Evolutionary conservation across 1,140 invertebrate species (phyloP), one percentile per base, ranked within the genome.

Genomic region (Maniola jurtina): DNA sequence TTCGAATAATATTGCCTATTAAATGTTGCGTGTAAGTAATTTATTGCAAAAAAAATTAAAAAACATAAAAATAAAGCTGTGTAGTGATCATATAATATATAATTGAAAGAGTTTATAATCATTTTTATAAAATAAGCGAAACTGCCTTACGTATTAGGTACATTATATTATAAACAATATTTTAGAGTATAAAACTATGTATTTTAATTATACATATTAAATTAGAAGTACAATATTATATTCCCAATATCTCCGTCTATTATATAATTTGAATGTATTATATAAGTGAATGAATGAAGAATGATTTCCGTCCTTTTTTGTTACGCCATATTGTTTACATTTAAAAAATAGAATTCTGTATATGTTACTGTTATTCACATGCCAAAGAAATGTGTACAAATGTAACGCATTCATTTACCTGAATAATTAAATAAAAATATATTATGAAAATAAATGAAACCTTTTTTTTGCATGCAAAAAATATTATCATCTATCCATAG

Each of bases 361-460:
- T 56, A 66, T 66, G 52, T 61, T 64, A 64, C 56, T 68, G 56
- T 68, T 66, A 68, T 67, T 55, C 74, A 77, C 73, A 82, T 82
- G 79, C 85, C 85, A 88, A 88, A 88, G 85, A 87, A 75, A 75
- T 68, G 74, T 79, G 69, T 80, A 77, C 73, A 80, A 77, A 77
- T 40, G 58, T 69, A 40, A 45, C 63, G 65, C 65, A 66, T 71
- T 54, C 68, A 69, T 69, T 61, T 70, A 66, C 50, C 57, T 68
- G 58, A 73, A 50, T 59, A 58, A 45, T 13, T 8, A 45, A 45
- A 45, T 45, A n/a, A 45, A 45, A 45, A 66, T 64, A 64, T 57
- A 64, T 64, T 16, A 63, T 65, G 25, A 35, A 60, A 66, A 55
- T 60, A 66, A 42, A 64, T 64, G 42, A 58, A 64, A 9, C 38